Conservation (phyloP, 2,113 vertebrate genomes). For the Oryzias javanicus region DNA sequence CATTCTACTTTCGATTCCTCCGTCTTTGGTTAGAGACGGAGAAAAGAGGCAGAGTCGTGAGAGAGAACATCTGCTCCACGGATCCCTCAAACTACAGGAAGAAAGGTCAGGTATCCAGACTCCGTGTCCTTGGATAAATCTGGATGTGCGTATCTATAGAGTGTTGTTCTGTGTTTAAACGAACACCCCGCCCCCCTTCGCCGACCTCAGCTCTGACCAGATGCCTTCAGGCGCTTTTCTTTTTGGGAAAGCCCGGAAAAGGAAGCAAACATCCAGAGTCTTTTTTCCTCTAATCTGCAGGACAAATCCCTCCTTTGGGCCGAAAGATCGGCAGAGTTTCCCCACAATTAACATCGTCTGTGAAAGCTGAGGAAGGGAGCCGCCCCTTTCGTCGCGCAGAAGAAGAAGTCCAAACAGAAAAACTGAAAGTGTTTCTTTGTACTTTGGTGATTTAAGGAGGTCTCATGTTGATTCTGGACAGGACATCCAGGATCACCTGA, state of each 20-base stretch:
- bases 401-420: too few species aligned
- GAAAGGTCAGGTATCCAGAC: neutral
- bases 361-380: too few species aligned
- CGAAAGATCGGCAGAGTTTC: constrained; percentile 31
- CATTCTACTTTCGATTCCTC: constrained; percentile 20
- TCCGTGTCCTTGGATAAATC: neutral
- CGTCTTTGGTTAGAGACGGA: constrained; percentile 8
- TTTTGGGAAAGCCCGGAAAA: constrained; percentile 40
- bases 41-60: neutral
- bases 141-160: too few species aligned
- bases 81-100: constrained; percentile 9
- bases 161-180: constrained; percentile 4
- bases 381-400: too few species aligned
- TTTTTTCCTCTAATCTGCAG: constrained; percentile 50
- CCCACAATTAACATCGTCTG: constrained; percentile 19
- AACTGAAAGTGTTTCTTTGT: too few species aligned
- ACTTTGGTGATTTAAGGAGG: too few species aligned
- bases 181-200: neutral
- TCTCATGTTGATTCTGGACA: too few species aligned
- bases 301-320: constrained; percentile 50
- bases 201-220: constrained; percentile 12
- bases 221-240: constrained; percentile 39
- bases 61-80: constrained; percentile 49
- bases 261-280: constrained; percentile 34
- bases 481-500: too few species aligned